phyloP scores from a whole-genome alignment of 2,113 vertebrate species.

The Actenoides hombroni region DNA sequence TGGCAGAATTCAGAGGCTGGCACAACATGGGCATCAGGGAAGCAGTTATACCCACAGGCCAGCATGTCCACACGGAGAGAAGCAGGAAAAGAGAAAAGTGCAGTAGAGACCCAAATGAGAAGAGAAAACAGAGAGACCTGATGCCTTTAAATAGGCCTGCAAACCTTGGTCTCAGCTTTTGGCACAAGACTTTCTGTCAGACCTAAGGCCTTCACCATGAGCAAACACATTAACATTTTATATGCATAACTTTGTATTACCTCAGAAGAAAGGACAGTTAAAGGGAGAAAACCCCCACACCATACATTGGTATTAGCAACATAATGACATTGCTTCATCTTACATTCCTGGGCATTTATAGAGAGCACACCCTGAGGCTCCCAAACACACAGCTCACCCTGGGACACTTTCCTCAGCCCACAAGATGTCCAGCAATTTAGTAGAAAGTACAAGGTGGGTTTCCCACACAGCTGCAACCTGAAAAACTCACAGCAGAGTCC shows the following conservation, averaged over 20 bases:
- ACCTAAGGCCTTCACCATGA: background rate
- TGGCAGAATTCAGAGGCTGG: rapidly evolving
- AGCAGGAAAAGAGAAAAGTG: background rate
- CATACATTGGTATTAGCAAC: background rate
- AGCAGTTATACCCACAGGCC: background rate
- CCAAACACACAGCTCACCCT: background rate
- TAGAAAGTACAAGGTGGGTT: background rate
- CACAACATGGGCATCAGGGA: background rate
- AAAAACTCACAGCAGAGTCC: background rate
- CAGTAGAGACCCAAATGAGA: background rate
- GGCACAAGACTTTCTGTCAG: background rate
- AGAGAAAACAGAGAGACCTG: background rate
- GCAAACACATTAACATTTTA: background rate
- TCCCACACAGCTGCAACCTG: background rate
- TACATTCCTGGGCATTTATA: background rate
- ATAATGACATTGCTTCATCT: background rate
- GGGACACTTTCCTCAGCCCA: background rate
- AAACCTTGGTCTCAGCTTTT: background rate
- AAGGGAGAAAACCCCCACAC: background rate
- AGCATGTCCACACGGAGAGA: background rate
- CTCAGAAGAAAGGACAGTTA: background rate
- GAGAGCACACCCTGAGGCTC: background rate
- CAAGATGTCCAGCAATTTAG: background rate
- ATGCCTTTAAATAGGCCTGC: background rate
- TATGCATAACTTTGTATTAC: background rate